These are phyloP conservation scores for Otus sunia DNA, from an alignment of 2,113 vertebrate genomes.

Conservation along the genomic window DNA sequence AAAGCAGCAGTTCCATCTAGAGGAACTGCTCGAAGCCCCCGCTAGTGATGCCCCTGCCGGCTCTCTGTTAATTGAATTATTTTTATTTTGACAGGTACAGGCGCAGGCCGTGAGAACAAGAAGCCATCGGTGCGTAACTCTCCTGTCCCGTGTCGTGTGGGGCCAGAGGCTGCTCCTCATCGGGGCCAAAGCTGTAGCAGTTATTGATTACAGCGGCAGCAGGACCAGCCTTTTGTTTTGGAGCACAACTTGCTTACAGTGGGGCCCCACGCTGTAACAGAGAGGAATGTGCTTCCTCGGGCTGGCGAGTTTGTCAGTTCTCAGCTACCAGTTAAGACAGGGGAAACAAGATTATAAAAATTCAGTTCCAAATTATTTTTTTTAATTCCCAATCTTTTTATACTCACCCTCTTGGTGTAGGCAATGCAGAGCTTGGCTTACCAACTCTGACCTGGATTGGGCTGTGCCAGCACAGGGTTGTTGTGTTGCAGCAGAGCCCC, in stretches of 20 bases:
- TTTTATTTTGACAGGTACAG: constrained; percentile 15
- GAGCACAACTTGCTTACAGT: not conserved
- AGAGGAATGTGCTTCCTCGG: not conserved
- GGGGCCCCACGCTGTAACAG: no score
- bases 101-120: not conserved
- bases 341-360: fast-evolving
- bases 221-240: not conserved
- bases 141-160: fast-evolving
- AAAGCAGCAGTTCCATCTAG: not conserved
- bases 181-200: not conserved
- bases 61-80: not conserved
- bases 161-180: not conserved
- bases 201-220: not conserved
- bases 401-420: not conserved
- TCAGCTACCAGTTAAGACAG: not conserved
- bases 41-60: not conserved
- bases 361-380: not conserved
- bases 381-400: not conserved
- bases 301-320: not conserved
- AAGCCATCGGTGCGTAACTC: not conserved
- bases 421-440: not conserved
- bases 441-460: fast-evolving
- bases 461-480: not conserved
- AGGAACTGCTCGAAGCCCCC: not conserved
- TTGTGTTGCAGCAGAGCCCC: not conserved